Percentiles rank a stretch among this genome's conserved stretches.
phyloP scores from a whole-genome alignment of 2,113 vertebrate genomes.

The Arizona elegans region DNA sequence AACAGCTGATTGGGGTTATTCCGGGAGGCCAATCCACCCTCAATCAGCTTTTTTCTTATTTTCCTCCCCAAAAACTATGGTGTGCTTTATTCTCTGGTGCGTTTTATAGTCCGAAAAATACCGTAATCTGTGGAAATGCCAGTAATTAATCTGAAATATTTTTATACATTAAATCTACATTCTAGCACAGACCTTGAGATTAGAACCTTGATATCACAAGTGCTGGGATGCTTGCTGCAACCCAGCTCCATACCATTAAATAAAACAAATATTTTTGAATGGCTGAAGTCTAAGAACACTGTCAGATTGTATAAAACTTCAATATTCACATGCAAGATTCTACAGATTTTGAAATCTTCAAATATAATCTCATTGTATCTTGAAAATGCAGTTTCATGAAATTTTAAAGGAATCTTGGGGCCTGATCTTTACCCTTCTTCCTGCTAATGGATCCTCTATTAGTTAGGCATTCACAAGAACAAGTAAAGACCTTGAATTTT shows the following conservation, averaged over 20 bases:
- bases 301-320: not conserved
- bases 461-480: not conserved
- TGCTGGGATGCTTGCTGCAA: not conserved
- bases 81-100: too few relatives aligned
- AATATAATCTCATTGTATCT: not conserved
- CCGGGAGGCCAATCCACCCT: too few relatives aligned
- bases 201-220: not conserved
- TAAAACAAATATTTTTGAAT: not conserved
- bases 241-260: not conserved
- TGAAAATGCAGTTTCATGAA: not conserved
- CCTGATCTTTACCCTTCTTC: not conserved
- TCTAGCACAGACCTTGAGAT: not conserved
- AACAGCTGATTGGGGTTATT: too few relatives aligned
- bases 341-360: not conserved
- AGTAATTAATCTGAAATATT: not conserved
- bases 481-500: not conserved
- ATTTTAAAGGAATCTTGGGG: not conserved
- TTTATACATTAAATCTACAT: not conserved
- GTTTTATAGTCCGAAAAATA: too few relatives aligned
- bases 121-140: not conserved
- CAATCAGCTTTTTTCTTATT: too few relatives aligned
- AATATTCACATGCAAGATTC: not conserved
- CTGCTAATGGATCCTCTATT: not conserved
- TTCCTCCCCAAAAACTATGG: too few relatives aligned
- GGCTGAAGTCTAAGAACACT: not conserved